Conservation (phyloP, 1,140 invertebrate species). For the Chlorops oryzae region DNA sequence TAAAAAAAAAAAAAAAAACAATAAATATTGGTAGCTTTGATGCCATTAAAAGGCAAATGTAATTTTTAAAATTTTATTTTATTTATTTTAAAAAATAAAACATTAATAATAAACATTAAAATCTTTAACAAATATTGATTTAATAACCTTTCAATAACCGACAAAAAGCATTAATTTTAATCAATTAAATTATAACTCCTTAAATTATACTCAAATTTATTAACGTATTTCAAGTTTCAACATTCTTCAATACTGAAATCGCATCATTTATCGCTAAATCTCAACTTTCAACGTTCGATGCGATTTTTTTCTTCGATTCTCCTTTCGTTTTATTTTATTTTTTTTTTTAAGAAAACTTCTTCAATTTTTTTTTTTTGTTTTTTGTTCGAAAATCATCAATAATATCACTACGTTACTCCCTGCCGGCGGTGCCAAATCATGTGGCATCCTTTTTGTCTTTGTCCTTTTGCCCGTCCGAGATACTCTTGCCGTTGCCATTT, state of each 20-base stretch:
- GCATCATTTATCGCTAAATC: no score
- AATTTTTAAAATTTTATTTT: neutral
- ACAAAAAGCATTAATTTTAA: no score
- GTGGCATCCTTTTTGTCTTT: slow-evolving; percentile 20
- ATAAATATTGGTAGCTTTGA: neutral
- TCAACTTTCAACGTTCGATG: no score
- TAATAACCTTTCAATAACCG: no score
- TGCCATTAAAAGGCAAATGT: neutral
- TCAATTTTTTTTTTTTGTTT: no score
- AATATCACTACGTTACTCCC: neutral
- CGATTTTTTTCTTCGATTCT: no score
- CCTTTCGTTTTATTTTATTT: neutral
- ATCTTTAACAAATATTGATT: no score
- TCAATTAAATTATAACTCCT: no score
- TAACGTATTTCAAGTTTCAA: no score
- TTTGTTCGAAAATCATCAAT: no score
- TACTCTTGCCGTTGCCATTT: slow-evolving; percentile 27
- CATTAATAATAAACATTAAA: neutral
- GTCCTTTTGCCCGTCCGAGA: slow-evolving; percentile 12
- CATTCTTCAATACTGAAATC: no score
- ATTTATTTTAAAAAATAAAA: slow-evolving; percentile 1
- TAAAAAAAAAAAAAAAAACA: slow-evolving; percentile 1
- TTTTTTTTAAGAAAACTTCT: neutral
- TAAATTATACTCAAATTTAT: no score
- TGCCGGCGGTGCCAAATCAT: slow-evolving; percentile 20